A percentile compares a stretch with the other conserved stretches of the same genome.
These are phyloP conservation scores for Craterocephalus amniculus DNA, from an alignment of 2,797 vertebrate species.

Conservation along the genomic window DNA sequence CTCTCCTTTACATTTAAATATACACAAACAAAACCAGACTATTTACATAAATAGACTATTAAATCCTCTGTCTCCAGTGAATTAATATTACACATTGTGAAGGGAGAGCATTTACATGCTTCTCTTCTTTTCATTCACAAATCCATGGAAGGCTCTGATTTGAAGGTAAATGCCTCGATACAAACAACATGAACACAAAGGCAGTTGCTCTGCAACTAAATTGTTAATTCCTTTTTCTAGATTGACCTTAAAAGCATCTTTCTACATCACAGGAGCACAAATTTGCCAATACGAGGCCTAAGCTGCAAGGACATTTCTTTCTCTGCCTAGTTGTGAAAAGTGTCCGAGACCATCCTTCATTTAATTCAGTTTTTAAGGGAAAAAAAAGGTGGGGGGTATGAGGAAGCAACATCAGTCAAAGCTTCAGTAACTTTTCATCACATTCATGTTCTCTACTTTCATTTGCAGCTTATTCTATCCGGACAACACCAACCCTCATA, in stretches of 20 bases:
- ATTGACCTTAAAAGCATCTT: slow-evolving; percentile 51
- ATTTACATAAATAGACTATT: slow-evolving; percentile 80
- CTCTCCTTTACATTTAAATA: slow-evolving; percentile 81
- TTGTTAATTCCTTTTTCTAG: slow-evolving; percentile 77
- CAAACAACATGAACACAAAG: slow-evolving; percentile 81
- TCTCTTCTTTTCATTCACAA: slow-evolving; percentile 68
- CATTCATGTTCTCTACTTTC: slow-evolving; percentile 17
- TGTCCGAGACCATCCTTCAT: neutral
- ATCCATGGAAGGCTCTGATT: slow-evolving; percentile 77
- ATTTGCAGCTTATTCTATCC: slow-evolving; percentile 42
- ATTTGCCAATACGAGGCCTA: slow-evolving; percentile 36
- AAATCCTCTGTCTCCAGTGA: slow-evolving; percentile 80
- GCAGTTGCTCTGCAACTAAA: slow-evolving; percentile 93
- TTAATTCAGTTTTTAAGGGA: slow-evolving; percentile 9
- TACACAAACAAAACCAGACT: slow-evolving; percentile 72
- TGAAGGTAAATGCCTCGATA: slow-evolving; percentile 86
- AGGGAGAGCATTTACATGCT: slow-evolving; percentile 52
- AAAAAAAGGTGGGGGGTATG: neutral
- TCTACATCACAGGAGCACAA: slow-evolving; percentile 7
- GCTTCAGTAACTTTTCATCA: slow-evolving; percentile 15
- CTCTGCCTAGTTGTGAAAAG: neutral
- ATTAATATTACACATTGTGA: slow-evolving; percentile 61
- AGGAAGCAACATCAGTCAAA: slow-evolving; percentile 34
- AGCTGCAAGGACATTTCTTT: slow-evolving; percentile 22
- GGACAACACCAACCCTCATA: slow-evolving; percentile 9